Evolutionary conservation across 2,797 vertebrate genomes (phyloP).

Genomic region (Kryptolebias ocellatus): DNA sequence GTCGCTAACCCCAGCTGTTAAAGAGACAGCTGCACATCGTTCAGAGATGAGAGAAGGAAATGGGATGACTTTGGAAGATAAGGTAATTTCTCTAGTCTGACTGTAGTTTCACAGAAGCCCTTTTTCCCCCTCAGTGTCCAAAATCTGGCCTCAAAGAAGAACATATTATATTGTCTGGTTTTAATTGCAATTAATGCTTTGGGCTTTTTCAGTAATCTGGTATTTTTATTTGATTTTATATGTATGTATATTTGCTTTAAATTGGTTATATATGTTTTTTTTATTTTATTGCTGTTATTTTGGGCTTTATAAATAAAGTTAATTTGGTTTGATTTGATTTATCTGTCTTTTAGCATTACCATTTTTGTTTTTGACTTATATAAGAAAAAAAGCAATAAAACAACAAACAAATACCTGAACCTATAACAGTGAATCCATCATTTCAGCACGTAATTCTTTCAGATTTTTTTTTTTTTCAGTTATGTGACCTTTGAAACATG

Average conservation of each 20-base stretch:
- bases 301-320: too few relatives aligned
- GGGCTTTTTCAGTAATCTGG: background rate
- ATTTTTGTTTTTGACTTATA: too few relatives aligned
- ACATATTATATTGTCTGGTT: too few relatives aligned
- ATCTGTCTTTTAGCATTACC: too few relatives aligned
- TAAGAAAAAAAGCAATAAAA: too few relatives aligned
- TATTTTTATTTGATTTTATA: too few relatives aligned
- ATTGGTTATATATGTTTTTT: too few relatives aligned
- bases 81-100: conserved; percentile 56
- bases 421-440: background rate
- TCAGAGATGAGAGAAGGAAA: conserved; percentile 63
- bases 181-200: background rate
- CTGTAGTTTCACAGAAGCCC: conserved; percentile 45
- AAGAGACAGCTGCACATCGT: conserved; percentile 65
- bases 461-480: conserved; percentile 16
- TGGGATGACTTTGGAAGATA: conserved; percentile 34
- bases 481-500: conserved; percentile 35
- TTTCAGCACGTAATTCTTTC: conserved; percentile 45
- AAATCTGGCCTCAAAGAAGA: conserved; percentile 26
- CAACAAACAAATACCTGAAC: background rate
- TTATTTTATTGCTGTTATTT: too few relatives aligned
- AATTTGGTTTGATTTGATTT: too few relatives aligned
- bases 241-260: too few relatives aligned
- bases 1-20: conserved; percentile 73
- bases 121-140: conserved; percentile 17